These are phyloP conservation scores for Cassiopea xamachana DNA, from an alignment of 30 jellyfish, hydroid and myxozoan genomes.

Conservation along the genomic window DNA sequence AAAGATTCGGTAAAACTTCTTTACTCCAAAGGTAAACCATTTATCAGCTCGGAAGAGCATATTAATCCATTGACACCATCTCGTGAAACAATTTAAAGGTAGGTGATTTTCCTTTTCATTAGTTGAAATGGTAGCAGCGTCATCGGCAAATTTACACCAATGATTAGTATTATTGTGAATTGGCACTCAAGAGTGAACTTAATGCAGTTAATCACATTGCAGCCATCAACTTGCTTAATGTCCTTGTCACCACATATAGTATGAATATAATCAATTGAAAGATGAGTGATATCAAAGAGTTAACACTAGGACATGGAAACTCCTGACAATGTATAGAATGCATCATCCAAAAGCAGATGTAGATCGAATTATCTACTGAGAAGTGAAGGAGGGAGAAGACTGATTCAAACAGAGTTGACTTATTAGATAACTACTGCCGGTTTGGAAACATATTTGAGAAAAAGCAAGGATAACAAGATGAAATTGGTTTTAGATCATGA, in stretches of 20 bases:
- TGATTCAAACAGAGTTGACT: neutral
- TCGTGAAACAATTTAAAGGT: too few species aligned
- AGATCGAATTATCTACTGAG: slow-evolving; percentile 4
- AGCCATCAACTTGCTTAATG: slow-evolving; percentile 6
- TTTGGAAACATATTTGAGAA: neutral
- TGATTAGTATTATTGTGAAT: too few species aligned
- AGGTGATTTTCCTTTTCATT: too few species aligned
- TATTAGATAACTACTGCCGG: neutral
- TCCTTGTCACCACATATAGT: neutral
- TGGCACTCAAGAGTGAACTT: too few species aligned
- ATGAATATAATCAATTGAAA: slow-evolving; percentile 6
- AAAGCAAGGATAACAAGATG: neutral
- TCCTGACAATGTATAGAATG: slow-evolving; percentile 8
- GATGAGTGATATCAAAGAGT: neutral
- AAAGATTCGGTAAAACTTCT: too few species aligned
- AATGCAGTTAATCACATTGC: neutral
- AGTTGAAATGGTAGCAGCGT: too few species aligned
- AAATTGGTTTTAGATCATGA: neutral
- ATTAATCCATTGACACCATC: too few species aligned
- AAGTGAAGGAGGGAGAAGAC: slow-evolving; percentile 30
- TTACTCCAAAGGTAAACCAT: too few species aligned
- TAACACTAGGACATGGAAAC: neutral
- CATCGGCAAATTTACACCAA: too few species aligned
- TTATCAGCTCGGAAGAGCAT: too few species aligned
- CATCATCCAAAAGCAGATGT: slow-evolving; percentile 21